A percentile compares a stretch with the other conserved stretches of the same genome.
phyloP scores from a whole-genome alignment of 2,797 vertebrate genomes.

The Potorous gilbertii region DNA sequence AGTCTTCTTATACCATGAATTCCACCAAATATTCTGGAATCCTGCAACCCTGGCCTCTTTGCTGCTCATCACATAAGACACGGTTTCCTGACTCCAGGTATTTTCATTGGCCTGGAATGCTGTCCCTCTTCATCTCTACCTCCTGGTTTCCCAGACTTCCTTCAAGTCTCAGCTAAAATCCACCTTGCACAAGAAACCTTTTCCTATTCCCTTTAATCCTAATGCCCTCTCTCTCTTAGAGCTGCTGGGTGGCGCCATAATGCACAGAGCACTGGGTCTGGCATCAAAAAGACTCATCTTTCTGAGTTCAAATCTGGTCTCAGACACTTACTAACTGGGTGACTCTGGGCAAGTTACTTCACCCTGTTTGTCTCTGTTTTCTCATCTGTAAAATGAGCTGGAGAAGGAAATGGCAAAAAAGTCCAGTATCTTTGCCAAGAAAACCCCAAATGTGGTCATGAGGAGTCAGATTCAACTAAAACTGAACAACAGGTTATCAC shows the following conservation, averaged over 20 bases:
- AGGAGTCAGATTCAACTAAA: neutral
- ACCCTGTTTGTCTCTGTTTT: neutral
- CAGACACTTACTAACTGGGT: neutral
- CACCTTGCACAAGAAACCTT: neutral
- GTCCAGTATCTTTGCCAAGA: neutral
- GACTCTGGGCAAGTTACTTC: neutral
- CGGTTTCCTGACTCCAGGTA: neutral
- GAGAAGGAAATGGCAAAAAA: neutral
- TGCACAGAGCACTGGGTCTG: too few relatives aligned
- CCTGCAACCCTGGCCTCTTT: neutral
- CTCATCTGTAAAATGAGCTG: neutral
- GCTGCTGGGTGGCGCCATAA: neutral
- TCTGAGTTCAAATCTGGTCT: neutral
- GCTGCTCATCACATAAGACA: neutral
- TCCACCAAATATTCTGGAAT: neutral
- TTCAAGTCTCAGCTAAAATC: neutral
- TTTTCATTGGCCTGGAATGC: neutral
- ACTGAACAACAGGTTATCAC: neutral
- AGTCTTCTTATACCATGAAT: neutral
- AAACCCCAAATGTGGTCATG: neutral
- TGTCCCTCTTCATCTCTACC: neutral
- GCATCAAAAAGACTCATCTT: too few relatives aligned
- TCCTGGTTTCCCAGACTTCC: neutral
- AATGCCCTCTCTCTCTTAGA: neutral
- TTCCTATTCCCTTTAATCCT: neutral